Evolutionary conservation across 2,113 vertebrate species (phyloP), one percentile per base, ranked within the genome.

Genomic region (Oenanthe melanoleuca): DNA sequence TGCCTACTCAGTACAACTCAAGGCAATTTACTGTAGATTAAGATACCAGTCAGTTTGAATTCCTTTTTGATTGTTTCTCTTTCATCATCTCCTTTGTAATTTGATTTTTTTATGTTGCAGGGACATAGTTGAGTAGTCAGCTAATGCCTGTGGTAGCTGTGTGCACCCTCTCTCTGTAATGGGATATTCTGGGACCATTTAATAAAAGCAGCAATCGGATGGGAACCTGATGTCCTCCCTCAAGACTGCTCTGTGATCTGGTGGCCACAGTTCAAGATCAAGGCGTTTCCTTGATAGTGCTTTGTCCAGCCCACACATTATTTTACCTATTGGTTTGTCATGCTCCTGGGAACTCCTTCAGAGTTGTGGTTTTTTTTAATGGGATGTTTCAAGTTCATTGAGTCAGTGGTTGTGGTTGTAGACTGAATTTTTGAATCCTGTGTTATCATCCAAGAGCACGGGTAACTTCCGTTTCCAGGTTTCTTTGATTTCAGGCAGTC

Each of bases 161-260:
- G 45, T 49, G 57, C 84, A 75, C 37, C 53, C 50, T 65, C 26
- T 66, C 23, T 47, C 67, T 65, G 93, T 95, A 95, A 96, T 21
- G 19, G 74, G 91, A 93, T 95, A 95, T 89, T 86, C 89, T 92
- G 86, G 84, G 86, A 84, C 93, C 66, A 33, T 53, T 92, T 44
- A 22, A 84, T 95, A 56, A 60, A 67, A 91, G 86, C 77, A 87
- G 61, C 78, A 9, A 37, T 90, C 9, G 8, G 92, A 91, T 95
- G 89, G 88, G 92, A 92, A 89, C 80, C 70, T 72, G 57, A 84
- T 97, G 89, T 95, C 86, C 86, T 95, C 87, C 93, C 78, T 75
- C 69, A 38, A 60, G 65, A 42, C 80, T 9, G 8, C 77, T 74
- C 91, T 92, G 83, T 97, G 91, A 95, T 96, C 93, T 81, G 86